These are phyloP conservation scores for Hydrozoanthus gracilis DNA, from an alignment of 92 coral and sea anemone genomes.

Conservation along the genomic window DNA sequence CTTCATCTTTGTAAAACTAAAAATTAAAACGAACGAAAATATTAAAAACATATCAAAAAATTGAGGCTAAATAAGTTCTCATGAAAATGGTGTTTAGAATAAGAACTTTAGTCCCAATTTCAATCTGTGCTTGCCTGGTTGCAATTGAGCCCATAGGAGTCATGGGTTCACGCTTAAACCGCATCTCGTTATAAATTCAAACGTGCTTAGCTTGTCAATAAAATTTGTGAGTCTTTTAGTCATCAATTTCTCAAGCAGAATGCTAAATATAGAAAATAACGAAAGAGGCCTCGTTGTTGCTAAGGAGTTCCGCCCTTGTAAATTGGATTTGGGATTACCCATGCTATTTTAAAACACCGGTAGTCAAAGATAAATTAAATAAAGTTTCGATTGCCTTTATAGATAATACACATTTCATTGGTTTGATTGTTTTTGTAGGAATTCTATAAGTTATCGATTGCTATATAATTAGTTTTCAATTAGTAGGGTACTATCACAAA, in stretches of 20 bases:
- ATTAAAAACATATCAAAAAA: too few species aligned
- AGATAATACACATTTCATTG: background rate
- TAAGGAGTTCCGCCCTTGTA: background rate
- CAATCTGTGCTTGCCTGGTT: too few species aligned
- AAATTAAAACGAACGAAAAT: too few species aligned
- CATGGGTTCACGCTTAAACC: too few species aligned
- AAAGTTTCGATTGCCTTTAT: background rate
- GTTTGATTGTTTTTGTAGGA: constrained; percentile 3
- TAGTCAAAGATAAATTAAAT: background rate
- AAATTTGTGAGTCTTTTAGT: background rate
- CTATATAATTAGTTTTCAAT: too few species aligned
- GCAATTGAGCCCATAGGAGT: too few species aligned
- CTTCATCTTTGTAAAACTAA: too few species aligned
- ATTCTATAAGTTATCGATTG: background rate
- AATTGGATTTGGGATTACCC: background rate
- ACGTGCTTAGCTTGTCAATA: background rate
- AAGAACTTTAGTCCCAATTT: too few species aligned
- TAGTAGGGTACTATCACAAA: too few species aligned
- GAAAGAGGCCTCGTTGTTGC: background rate
- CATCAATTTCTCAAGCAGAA: background rate
- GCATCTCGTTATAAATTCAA: background rate
- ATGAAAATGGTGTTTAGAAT: too few species aligned
- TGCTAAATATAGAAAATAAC: background rate
- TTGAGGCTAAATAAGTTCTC: too few species aligned
- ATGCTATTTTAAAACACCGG: background rate